Evolutionary conservation across 1,140 invertebrate genomes (phyloP).

Genomic region (Drosophila cardini): DNA sequence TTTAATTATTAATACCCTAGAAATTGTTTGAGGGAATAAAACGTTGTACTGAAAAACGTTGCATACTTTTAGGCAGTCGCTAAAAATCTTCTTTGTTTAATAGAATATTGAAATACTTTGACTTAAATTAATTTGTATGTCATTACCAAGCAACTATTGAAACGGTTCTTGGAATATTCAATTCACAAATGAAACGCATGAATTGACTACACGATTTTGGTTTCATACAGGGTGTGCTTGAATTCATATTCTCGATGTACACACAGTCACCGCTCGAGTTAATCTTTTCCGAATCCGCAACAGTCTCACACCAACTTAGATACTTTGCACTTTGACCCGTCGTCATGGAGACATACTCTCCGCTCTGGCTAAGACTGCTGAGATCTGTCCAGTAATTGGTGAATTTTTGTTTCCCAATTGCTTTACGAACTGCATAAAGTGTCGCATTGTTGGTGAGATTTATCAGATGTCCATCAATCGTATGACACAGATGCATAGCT

Average conservation of each 20-base stretch:
- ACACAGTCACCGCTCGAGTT: background rate
- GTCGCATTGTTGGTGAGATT: background rate
- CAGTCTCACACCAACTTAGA: conserved; percentile 7
- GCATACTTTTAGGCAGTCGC: no score
- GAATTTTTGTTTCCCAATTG: background rate
- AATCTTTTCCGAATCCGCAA: background rate
- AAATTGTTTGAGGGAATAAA: no score
- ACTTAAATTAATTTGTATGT: background rate
- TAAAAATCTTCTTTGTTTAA: no score
- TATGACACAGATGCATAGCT: conserved; percentile 13
- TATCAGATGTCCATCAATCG: conserved; percentile 10
- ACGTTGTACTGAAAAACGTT: no score
- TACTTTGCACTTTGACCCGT: background rate
- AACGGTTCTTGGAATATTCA: background rate
- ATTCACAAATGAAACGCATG: conserved; percentile 14
- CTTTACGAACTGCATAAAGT: background rate
- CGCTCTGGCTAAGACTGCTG: background rate
- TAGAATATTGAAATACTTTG: no score
- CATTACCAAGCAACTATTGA: conserved; percentile 11
- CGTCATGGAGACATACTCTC: conserved; percentile 14
- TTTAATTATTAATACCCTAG: no score
- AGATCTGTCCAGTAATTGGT: conserved; percentile 29
- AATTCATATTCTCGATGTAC: conserved; percentile 4
- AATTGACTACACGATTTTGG: background rate
- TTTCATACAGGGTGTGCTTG: conserved; percentile 19